A percentile compares a stretch with the other conserved stretches of the same genome.
Evolutionary conservation across 2,113 vertebrate species (phyloP).

Genomic region (Otis tarda): DNA sequence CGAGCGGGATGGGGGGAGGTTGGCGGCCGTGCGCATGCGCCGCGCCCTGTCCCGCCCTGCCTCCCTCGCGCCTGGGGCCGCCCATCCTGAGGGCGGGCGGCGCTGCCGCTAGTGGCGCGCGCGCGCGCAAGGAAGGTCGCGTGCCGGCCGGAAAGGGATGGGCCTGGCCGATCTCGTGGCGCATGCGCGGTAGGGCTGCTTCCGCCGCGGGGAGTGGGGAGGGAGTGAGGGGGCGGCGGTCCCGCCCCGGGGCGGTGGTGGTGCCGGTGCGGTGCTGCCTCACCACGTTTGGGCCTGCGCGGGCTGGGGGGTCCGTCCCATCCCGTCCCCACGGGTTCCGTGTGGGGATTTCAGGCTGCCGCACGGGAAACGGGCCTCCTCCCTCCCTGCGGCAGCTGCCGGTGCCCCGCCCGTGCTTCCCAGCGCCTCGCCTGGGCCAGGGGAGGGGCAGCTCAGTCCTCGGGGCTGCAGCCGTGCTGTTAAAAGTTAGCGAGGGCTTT

Average conservation of each 20-base stretch:
- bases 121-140: neutral
- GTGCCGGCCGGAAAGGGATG: neutral
- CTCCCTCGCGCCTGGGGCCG: neutral
- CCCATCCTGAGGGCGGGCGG: neutral
- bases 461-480: too few species aligned
- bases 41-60: neutral
- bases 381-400: neutral
- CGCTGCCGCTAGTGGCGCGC: too few species aligned
- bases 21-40: neutral
- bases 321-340: neutral
- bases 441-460: too few species aligned
- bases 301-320: fast-evolving
- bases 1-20: too few species aligned
- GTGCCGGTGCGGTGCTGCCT: too few species aligned
- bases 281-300: fast-evolving
- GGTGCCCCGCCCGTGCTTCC: too few species aligned
- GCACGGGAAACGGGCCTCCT: too few species aligned
- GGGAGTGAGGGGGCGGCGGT: too few species aligned
- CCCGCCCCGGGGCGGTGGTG: neutral
- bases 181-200: neutral
- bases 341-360: neutral
- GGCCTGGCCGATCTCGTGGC: neutral
- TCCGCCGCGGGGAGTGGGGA: neutral
- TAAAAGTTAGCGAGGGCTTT: fast-evolving
- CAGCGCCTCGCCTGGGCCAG: neutral